Conservation (phyloP, 2,113 vertebrate genomes). For the Odontophorus gujanensis region DNA sequence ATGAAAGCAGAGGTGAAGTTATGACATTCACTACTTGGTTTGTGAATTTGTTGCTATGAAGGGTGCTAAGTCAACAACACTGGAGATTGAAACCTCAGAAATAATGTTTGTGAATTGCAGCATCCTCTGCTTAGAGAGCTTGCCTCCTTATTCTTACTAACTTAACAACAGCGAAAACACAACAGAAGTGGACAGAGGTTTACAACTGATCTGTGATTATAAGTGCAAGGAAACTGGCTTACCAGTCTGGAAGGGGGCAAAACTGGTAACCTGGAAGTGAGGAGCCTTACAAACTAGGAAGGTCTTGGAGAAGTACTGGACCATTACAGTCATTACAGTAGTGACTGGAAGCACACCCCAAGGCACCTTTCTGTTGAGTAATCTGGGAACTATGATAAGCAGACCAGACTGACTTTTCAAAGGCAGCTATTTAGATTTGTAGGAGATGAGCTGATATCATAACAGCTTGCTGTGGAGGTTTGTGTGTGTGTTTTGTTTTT, state of each 20-base stretch:
- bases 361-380: not conserved
- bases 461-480: not conserved
- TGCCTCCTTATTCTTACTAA: accelerated
- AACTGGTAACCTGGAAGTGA: not conserved
- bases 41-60: not conserved
- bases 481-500: not conserved
- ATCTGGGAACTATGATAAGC: not conserved
- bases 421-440: not conserved
- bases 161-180: not conserved
- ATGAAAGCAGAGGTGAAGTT: not conserved
- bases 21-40: not conserved
- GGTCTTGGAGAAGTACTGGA: not conserved
- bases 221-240: not conserved
- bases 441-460: not conserved
- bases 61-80: not conserved
- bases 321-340: not conserved
- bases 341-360: not conserved
- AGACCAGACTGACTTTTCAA: not conserved
- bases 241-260: not conserved
- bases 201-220: not conserved
- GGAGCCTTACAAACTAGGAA: not conserved
- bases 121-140: not conserved
- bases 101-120: not conserved
- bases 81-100: not conserved
- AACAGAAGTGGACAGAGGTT: not conserved